Evolutionary conservation across 1,140 invertebrate genomes (phyloP).

Genomic region (Macrocentrus cingulum): DNA sequence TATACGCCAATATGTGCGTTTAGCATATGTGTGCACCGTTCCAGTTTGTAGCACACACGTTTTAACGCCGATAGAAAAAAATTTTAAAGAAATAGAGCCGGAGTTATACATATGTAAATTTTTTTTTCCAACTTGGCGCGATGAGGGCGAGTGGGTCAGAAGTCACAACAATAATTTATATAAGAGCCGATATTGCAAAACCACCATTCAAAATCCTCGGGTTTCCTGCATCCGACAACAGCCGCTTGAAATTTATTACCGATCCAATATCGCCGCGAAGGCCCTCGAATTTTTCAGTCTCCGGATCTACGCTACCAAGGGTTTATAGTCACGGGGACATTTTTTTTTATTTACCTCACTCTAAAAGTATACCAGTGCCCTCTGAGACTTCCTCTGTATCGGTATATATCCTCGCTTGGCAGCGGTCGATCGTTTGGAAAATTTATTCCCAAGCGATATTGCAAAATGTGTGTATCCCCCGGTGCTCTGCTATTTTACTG

Average conservation of each 20-base stretch:
- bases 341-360: conserved; percentile 2
- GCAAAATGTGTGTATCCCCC: conserved; percentile 14
- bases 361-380: neutral
- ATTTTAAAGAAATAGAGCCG: neutral
- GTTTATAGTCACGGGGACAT: neutral
- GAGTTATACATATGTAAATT: neutral
- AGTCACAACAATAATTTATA: conserved; percentile 16
- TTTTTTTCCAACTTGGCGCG: neutral
- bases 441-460: conserved; percentile 27
- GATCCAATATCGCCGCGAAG: conserved; percentile 23
- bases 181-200: conserved; percentile 16
- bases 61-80: conserved; percentile 1
- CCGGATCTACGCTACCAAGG: neutral
- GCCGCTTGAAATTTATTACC: conserved; percentile 25
- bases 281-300: conserved; percentile 3
- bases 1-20: neutral
- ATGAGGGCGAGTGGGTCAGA: conserved; percentile 3
- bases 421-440: conserved; percentile 14
- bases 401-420: neutral
- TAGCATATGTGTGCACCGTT: conserved; percentile 3
- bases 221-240: conserved; percentile 18
- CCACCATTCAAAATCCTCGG: conserved; percentile 18
- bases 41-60: conserved; percentile 2
- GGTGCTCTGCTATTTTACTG: conserved; percentile 2
- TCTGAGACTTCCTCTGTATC: conserved; percentile 6